Evolutionary conservation across 2,888 invertebrate species (phyloP), one percentile per base, ranked within the genome.

Genomic region (Meghimatium bilineatum): DNA sequence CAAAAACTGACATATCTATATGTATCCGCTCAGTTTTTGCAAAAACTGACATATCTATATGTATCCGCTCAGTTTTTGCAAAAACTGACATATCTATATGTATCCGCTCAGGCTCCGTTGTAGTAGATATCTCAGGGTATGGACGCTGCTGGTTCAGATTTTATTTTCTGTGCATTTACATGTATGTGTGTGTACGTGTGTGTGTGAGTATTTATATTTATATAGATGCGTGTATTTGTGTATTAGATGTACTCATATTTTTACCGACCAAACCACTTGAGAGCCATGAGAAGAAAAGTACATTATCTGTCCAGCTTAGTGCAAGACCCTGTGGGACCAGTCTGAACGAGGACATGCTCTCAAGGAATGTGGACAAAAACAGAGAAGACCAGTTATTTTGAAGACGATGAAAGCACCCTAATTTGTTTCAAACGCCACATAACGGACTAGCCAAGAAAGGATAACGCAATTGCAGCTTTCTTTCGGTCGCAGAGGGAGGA

Each of bases 401-500:
- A 56, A 29, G 63, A 74, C 75, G 44, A n/a, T n/a, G 44, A 60
- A 81, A 63, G 63, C 63, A 67, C 80, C 80, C 56, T 74, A 60
- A 81, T 81, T 81, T 81, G 81, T 81, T 81, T 81, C 81, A 74
- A 74, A 81, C 74, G 81, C 49, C 63, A 63, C n/a, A 74, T 74
- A 81, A 74, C 44, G 74, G 74, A 34, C 44, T 63, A 44, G 29
- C 63, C 49, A 81, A 63, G 81, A 44, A 60, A 63, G 66, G 81
- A 81, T 81, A 81, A 81, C 74, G 17, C 72, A 81, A 81, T 81
- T 81, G 63, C 44, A 23, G 38, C 81, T 74, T 81, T 81, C 72
- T 56, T 74, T 74, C 36, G 81, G 63, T 44, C 56, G 74, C 32
- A 14, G 17, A 32, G 66, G 66, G 49, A 44, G 63, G 74, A 66